A percentile compares a stretch with the other conserved stretches of the same genome.
Evolutionary conservation across 1,140 invertebrate genomes (phyloP).

Genomic region (Zaprionus africanus): DNA sequence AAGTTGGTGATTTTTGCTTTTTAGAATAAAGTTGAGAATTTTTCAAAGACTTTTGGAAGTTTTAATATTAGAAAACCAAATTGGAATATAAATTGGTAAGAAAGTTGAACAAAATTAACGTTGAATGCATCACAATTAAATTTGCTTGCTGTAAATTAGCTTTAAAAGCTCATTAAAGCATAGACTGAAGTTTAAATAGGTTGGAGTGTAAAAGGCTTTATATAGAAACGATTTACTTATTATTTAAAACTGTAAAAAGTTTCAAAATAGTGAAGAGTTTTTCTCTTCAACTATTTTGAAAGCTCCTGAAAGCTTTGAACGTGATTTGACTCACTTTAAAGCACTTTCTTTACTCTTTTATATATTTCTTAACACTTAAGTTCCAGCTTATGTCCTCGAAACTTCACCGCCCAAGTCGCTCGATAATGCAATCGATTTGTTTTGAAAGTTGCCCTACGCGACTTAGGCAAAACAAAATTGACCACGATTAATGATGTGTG

Average conservation of each 20-base stretch:
- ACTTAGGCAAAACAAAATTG: conserved; percentile 9
- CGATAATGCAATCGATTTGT: conserved; percentile 15
- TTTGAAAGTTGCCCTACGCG: conserved; percentile 19
- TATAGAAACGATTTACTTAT: background rate
- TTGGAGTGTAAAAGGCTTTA: background rate
- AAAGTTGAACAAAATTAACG: background rate
- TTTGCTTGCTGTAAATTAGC: background rate
- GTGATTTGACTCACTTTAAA: background rate
- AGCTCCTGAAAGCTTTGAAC: background rate
- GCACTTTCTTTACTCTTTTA: background rate
- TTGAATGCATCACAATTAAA: background rate
- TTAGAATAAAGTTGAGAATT: background rate
- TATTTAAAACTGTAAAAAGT: too few relatives aligned
- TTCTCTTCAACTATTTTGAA: background rate
- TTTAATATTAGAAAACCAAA: background rate
- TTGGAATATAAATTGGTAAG: background rate
- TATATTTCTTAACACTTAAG: background rate
- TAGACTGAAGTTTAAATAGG: background rate
- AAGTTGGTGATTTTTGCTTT: background rate
- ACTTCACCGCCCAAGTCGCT: background rate
- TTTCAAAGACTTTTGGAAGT: background rate
- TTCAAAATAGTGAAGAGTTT: background rate
- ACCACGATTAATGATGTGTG: conserved; percentile 51
- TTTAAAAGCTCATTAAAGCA: background rate
- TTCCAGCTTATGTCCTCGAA: background rate